Conservation (phyloP, 1,140 invertebrate species). For the Hydropsyche tenuis region DNA sequence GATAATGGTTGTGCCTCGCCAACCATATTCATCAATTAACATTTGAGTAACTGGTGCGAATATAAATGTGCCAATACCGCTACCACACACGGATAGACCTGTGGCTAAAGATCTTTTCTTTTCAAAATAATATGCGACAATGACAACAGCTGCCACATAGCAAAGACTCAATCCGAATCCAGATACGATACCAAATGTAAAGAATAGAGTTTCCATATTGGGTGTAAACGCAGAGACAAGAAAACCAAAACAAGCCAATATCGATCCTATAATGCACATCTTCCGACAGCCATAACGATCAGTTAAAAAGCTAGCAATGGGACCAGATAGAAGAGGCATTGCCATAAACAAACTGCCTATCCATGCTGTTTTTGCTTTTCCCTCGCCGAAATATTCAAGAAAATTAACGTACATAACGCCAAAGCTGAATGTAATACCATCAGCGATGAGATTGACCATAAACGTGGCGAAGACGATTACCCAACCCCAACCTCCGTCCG, state of each 20-base stretch:
- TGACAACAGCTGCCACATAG: conserved; percentile 89
- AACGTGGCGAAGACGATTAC: conserved; percentile 86
- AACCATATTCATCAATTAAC: conserved; percentile 80
- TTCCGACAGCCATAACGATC: conserved; percentile 84
- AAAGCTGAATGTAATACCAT: conserved; percentile 88
- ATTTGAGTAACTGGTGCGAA: conserved; percentile 86
- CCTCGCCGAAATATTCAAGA: conserved; percentile 77
- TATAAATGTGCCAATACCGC: conserved; percentile 88
- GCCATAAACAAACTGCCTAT: conserved; percentile 90
- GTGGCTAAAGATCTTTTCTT: conserved; percentile 90
- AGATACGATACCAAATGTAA: conserved; percentile 86
- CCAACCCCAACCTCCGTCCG: conserved; percentile 82
- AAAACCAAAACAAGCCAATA: conserved; percentile 81
- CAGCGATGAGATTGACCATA: conserved; percentile 89
- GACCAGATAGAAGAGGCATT: conserved; percentile 87
- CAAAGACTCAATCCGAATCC: conserved; percentile 87
- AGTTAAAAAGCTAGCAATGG: conserved; percentile 86
- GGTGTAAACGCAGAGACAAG: conserved; percentile 78
- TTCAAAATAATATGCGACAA: conserved; percentile 96
- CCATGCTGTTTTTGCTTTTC: conserved; percentile 88
- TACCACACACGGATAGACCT: conserved; percentile 90
- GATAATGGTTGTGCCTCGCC: conserved; percentile 83
- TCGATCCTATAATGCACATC: conserved; percentile 80
- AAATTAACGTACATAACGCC: conserved; percentile 85
- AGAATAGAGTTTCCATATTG: conserved; percentile 79